Evolutionary conservation across 2,113 vertebrate species (phyloP), one percentile per base, ranked within the genome.

Genomic region (Colaptes auratus): DNA sequence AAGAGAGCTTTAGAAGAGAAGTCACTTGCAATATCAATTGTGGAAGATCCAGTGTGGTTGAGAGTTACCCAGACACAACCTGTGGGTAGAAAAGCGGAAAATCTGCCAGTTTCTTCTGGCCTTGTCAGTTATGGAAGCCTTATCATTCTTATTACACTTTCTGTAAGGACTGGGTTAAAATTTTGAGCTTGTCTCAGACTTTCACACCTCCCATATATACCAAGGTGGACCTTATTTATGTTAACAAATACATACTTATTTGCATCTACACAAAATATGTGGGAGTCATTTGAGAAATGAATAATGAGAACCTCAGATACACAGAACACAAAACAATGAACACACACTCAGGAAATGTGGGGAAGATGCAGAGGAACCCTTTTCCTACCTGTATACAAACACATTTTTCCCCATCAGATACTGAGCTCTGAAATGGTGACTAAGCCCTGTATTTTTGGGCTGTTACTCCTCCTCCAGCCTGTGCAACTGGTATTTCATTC

Each of bases 371-470:
- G 61, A 58, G 65, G 60, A 82, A 87, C 9, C 11, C 89, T 74
- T 65, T 80, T 60, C 30, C 61, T n/a, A 30, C 46, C 52, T 83
- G 60, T 91, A 33, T 83, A 67, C 59, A 89, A 89, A 88, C 48
- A 82, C 15, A 2, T 0, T 20, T 56, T 78, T 64, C 17, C 46
- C 9, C 36, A 31, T 48, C 5, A 5, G 53, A 78, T 69, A 15
- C 35, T 8, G n/a, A 88, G 82, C 65, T 60, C 79, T 83, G 65
- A 88, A 88, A 71, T 20, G 28, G 36, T 86, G 89, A 95, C 85
- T 91, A 96, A 92, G 85, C 31, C n/a, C 23, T 95, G 89, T 95
- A 89, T 91, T 96, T 92, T 53, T 72, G 60, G 65, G 63, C 46
- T 93, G 48, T 66, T 92, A 64, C 48, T 95, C 82, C 82, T 78